Conservation (phyloP, 1,140 invertebrate species). For the Rhagoletis zephyria region DNA sequence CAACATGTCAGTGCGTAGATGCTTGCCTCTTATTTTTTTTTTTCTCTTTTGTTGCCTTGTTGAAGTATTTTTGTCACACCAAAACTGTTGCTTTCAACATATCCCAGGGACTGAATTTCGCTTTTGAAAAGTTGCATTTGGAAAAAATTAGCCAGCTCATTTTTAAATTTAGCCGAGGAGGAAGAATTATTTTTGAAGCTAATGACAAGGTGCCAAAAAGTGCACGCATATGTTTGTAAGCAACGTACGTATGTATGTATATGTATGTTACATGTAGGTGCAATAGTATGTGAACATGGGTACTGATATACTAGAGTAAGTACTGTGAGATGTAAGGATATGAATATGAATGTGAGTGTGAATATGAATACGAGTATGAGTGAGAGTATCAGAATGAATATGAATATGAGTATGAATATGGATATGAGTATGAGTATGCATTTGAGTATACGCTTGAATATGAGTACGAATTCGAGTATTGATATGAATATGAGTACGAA, state of each 20-base stretch:
- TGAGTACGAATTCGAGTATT: not conserved
- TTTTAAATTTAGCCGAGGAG: conserved; percentile 5
- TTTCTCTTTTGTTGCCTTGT: conserved; percentile 5
- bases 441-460: not conserved
- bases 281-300: not conserved
- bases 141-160: conserved; percentile 10
- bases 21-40: not conserved
- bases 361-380: not conserved
- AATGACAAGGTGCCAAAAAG: not conserved
- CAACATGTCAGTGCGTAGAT: not conserved
- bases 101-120: not conserved
- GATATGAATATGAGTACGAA: not conserved
- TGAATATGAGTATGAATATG: not conserved
- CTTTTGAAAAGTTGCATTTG: not conserved
- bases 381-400: not conserved
- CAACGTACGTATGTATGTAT: not conserved
- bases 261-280: not conserved
- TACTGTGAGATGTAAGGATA: not conserved
- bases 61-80: conserved; percentile 40
- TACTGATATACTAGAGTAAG: no score
- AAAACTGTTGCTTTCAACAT: conserved; percentile 13
- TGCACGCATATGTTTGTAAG: no score
- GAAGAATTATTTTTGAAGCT: no score
- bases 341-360: not conserved
- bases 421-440: not conserved